These are phyloP conservation scores for Perithous albicinctus DNA, from an alignment of 2,888 invertebrate species.

Conservation along the genomic window DNA sequence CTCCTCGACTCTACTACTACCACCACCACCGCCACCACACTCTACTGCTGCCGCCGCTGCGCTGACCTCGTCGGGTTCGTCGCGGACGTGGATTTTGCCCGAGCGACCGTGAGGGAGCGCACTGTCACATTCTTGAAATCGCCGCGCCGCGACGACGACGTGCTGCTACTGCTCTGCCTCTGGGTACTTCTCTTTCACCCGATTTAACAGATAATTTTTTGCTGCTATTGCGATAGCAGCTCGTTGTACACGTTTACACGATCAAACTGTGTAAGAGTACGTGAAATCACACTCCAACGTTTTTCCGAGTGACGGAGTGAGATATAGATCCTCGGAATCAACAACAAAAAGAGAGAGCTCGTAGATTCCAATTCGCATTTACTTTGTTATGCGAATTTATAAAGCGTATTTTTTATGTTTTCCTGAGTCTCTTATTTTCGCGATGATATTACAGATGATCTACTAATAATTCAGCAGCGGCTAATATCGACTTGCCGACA, in stretches of 20 bases:
- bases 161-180: conserved; percentile 8
- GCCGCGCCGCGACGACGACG: conserved; percentile 60
- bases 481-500: too few relatives aligned
- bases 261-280: neutral
- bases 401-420: neutral
- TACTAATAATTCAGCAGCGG: too few relatives aligned
- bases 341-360: neutral
- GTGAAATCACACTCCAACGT: neutral
- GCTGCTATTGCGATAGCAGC: neutral
- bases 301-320: neutral
- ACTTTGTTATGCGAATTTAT: neutral
- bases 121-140: conserved; percentile 80
- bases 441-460: neutral
- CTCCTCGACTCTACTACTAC: conserved; percentile 48
- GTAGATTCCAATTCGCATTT: neutral
- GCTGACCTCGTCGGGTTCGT: conserved; percentile 74
- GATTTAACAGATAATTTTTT: neutral
- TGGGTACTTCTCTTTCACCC: neutral
- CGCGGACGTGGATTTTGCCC: conserved; percentile 70
- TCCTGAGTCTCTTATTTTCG: neutral
- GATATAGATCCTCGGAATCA: neutral
- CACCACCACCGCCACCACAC: conserved; percentile 33
- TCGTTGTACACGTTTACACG: neutral
- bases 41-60: conserved; percentile 65
- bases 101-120: conserved; percentile 76